Evolutionary conservation across 2,888 invertebrate species (phyloP), one percentile per base, ranked within the genome.

Genomic region (Drosophila austrosaltans): DNA sequence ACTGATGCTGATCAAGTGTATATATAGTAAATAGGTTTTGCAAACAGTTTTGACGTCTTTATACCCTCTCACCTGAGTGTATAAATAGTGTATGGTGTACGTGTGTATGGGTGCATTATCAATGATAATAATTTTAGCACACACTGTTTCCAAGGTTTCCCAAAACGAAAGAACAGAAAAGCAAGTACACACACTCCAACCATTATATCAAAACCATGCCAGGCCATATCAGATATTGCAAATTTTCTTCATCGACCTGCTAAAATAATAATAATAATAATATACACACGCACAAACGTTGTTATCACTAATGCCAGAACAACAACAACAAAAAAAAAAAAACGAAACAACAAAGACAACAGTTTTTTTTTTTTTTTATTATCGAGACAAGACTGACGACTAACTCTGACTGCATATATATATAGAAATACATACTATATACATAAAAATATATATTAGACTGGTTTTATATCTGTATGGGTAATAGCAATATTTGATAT

Each of bases 171-270:
- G n/a, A 59, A 64, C 28, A 64, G 48, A 57, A 48, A 36, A 48
- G 30, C 58, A 53, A 28, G 10, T 20, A 53, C 32, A 30, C 25
- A 48, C 44, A 22, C 44, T 22, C 22, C 25, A 25, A 25, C 22
- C 22, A 48, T 16, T 22, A 48, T 48, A 48, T 25, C 22, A 48
- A 25, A 48, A 12, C 22, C 62, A 16, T 65, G 48, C 44, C 44
- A 40, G 53, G 53, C 30, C 40, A 53, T 65, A 69, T 73, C 71
- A 76, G 58, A 69, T 76, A 79, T 73, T 79, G 82, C 78, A 66
- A 72, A 69, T 78, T 69, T 71, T 64, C 66, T 66, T 64, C 56
- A 60, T 67, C 54, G 64, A 62, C 56, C 59, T 65, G 76, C 67
- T 64, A 57, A 57, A 79, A 66, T 67, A 81, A 28, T 30, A 48